phyloP scores from a whole-genome alignment of 2,113 vertebrate species.

The Gavia stellata region DNA sequence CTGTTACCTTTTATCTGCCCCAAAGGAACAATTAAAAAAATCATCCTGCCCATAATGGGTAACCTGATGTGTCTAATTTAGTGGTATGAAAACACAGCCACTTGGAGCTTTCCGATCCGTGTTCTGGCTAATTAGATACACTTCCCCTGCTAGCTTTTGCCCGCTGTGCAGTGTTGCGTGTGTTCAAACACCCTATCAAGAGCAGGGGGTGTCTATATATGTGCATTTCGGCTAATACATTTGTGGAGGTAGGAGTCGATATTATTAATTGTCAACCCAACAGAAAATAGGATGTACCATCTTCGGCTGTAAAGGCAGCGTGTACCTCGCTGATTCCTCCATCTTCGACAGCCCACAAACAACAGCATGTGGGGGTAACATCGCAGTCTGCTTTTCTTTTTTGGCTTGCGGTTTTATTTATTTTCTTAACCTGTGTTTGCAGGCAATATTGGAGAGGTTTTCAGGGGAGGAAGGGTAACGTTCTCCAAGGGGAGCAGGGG shows the following conservation, averaged over 20 bases:
- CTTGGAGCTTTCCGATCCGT: background rate
- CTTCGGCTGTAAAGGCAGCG: background rate
- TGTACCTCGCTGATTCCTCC: accelerated
- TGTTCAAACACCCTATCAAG: background rate
- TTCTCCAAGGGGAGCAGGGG: background rate
- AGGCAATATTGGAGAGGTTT: background rate
- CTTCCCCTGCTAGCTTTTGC: background rate
- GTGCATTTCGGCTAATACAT: background rate
- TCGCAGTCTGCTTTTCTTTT: accelerated
- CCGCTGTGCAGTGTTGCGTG: background rate
- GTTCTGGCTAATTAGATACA: conserved; percentile 21
- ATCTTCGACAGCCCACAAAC: background rate
- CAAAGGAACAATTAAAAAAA: conserved; percentile 14
- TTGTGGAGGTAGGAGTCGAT: background rate
- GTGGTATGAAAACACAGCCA: conserved; percentile 17
- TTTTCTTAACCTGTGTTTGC: background rate
- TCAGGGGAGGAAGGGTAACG: background rate
- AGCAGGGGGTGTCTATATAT: background rate
- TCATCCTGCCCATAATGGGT: background rate
- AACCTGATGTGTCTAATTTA: conserved; percentile 37
- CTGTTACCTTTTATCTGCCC: conserved; percentile 33
- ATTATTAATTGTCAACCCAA: background rate
- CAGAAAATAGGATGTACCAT: background rate
- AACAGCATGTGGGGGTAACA: accelerated
- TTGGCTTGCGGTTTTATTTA: background rate